Conservation (phyloP, 2,888 invertebrate species). For the Microctonus brassicae region DNA sequence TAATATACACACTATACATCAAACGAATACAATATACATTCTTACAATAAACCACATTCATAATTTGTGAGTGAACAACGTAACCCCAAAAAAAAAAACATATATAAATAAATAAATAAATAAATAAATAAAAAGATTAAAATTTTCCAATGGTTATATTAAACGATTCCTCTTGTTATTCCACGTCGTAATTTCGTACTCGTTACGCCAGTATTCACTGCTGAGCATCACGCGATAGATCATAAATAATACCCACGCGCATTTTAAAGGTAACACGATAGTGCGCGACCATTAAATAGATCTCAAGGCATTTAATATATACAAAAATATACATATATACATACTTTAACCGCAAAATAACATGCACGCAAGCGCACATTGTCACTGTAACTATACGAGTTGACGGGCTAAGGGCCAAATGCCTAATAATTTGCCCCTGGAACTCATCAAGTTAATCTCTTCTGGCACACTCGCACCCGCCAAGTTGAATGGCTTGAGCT, state of each 20-base stretch:
- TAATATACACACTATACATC: too few relatives aligned
- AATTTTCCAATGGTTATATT: slow-evolving; percentile 11
- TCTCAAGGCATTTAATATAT: neutral
- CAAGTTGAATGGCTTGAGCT: slow-evolving; percentile 22
- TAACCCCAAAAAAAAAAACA: slow-evolving; percentile 1
- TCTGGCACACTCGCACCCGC: slow-evolving; percentile 37
- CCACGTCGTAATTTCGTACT: slow-evolving; percentile 35
- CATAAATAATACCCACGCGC: slow-evolving; percentile 31
- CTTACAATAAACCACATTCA: too few relatives aligned
- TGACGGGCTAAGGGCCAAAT: slow-evolving; percentile 39
- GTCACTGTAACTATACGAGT: slow-evolving; percentile 26
- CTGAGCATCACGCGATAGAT: slow-evolving; percentile 37
- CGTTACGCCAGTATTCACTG: slow-evolving; percentile 40
- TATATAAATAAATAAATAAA: slow-evolving; percentile 13
- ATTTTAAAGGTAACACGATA: slow-evolving; percentile 24
- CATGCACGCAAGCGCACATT: slow-evolving; percentile 22
- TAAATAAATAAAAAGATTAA: slow-evolving; percentile 4
- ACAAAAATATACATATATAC: neutral
- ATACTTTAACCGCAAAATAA: neutral
- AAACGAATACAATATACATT: neutral
- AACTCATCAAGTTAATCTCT: slow-evolving; percentile 47
- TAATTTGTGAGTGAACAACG: too few relatives aligned
- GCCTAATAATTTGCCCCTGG: slow-evolving; percentile 46
- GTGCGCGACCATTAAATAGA: slow-evolving; percentile 15
- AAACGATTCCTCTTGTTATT: slow-evolving; percentile 13